Base-by-base conservation (phyloP, 2,888 invertebrate genomes). In the Trachelus stipa region DNA sequence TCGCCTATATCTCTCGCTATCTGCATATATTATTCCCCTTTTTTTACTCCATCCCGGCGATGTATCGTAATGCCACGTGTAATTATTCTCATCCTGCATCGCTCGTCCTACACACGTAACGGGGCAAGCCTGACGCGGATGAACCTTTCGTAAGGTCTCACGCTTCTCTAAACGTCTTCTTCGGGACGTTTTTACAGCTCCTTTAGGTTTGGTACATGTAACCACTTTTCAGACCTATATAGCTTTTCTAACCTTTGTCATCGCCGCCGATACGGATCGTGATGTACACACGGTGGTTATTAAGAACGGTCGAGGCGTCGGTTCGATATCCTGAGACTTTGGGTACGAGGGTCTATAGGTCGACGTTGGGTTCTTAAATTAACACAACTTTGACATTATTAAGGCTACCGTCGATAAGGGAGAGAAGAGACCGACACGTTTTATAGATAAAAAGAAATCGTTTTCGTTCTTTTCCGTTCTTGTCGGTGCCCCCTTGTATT, bases 1-100 rank as follows among this genome's bases (percentile, higher is more conserved):
- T 86, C 86, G 83, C 83, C 84, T 83, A 83, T 87, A 87, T 86
- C 84, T 81, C 79, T 85, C 78, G 83, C 86, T 85, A 87, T 88
- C 87, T 86, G 85, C 88, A 87, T 87, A 87, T 84, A 87, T 87
- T 87, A 87, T 84, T 85, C 81, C 76, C 74, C 71, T 74, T 69
- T 74, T 69, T 74, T 73, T 79, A 68, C 73, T 56, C 40, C 34
- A 37, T 77, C 69, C 31, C 40, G 69, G 56, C 30, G 34, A 40
- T 40, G 37, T 75, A 56, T 30, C 80, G 78, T 83, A 81, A 84
- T 79, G 84, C 78, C 84, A 81, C 84, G 81, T 84, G 85, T 87
- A 87, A 87, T 87, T 87, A 87, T 84, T 84, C 80, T 80, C 83
- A 82, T 85, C 84, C 83, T 82, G 82, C 73, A 73, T 75, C 56